Evolutionary conservation across 2,888 invertebrate species (phyloP).

Genomic region (Lutraria lutraria): DNA sequence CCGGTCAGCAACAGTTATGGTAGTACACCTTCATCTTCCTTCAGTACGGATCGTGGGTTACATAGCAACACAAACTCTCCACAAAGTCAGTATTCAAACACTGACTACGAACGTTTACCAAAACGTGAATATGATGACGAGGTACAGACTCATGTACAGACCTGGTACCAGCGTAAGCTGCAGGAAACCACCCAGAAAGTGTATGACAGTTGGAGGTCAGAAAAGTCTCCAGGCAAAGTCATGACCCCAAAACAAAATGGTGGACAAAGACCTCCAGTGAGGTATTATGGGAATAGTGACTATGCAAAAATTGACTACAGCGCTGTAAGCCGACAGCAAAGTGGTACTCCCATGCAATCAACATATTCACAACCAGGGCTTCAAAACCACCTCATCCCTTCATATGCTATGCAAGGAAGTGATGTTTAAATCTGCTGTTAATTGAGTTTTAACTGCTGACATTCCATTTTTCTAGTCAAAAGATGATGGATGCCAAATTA

Average conservation of each 20-base stretch:
- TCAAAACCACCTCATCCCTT: conserved; percentile 36
- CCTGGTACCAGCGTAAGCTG: conserved; percentile 81
- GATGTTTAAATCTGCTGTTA: conserved; percentile 50
- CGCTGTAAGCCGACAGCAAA: conserved; percentile 22
- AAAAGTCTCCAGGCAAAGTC: conserved; percentile 51
- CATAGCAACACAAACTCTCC: conserved; percentile 78
- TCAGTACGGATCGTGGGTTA: conserved; percentile 79
- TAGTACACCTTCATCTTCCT: conserved; percentile 82
- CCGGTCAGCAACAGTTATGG: conserved; percentile 68
- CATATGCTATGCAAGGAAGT: conserved; percentile 60
- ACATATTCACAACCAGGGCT: conserved; percentile 33
- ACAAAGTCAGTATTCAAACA: conserved; percentile 68
- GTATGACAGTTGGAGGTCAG: conserved; percentile 70
- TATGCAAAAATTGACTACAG: conserved; percentile 48
- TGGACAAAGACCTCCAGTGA: conserved; percentile 40
- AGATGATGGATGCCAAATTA: conserved; percentile 10
- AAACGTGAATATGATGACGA: conserved; percentile 65
- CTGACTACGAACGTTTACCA: conserved; percentile 71
- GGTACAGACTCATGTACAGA: conserved; percentile 77
- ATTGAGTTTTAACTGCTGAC: not conserved
- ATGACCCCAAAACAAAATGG: conserved; percentile 30
- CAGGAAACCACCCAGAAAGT: conserved; percentile 79
- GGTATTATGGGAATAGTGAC: conserved; percentile 57
- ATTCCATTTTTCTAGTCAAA: conserved; percentile 16
- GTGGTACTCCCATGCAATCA: not conserved